Evolutionary conservation across 1,140 invertebrate species (phyloP).

Genomic region (Brachionus calyciflorus): DNA sequence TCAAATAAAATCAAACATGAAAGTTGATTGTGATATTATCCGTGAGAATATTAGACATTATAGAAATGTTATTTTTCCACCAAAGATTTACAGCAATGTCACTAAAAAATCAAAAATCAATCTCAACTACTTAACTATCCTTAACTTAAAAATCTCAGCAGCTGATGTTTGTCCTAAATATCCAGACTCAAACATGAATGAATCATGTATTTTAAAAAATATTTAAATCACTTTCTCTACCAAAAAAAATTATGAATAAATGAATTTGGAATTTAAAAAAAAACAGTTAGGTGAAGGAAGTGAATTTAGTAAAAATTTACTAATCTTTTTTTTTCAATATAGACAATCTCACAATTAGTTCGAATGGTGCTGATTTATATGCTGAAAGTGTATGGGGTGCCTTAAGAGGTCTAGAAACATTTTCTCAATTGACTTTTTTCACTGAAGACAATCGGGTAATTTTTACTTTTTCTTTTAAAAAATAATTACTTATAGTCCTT

Average conservation of each 20-base stretch:
- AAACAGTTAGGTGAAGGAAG: no score
- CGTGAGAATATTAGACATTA: constrained; percentile 31
- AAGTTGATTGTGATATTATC: constrained; percentile 39
- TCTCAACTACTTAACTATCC: not conserved
- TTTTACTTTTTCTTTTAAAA: no score
- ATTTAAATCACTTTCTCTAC: no score
- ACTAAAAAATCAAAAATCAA: not conserved
- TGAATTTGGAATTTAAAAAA: no score
- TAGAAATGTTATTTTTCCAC: constrained; percentile 37
- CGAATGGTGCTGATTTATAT: not conserved
- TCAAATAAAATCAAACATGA: constrained; percentile 12
- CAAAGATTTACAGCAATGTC: constrained; percentile 9
- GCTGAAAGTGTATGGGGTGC: constrained; percentile 40
- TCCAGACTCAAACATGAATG: constrained; percentile 35
- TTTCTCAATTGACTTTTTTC: constrained; percentile 45
- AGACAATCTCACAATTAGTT: not conserved
- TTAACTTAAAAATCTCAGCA: not conserved
- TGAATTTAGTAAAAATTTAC: no score
- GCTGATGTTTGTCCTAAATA: constrained; percentile 22
- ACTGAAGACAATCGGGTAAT: not conserved
- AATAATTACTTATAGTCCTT: no score
- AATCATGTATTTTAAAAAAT: constrained; percentile 40
- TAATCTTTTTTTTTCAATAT: no score
- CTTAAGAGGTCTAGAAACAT: constrained; percentile 43
- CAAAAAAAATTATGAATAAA: no score